Evolutionary conservation across 1,140 invertebrate genomes (phyloP).

Genomic region (Papilio polytes): DNA sequence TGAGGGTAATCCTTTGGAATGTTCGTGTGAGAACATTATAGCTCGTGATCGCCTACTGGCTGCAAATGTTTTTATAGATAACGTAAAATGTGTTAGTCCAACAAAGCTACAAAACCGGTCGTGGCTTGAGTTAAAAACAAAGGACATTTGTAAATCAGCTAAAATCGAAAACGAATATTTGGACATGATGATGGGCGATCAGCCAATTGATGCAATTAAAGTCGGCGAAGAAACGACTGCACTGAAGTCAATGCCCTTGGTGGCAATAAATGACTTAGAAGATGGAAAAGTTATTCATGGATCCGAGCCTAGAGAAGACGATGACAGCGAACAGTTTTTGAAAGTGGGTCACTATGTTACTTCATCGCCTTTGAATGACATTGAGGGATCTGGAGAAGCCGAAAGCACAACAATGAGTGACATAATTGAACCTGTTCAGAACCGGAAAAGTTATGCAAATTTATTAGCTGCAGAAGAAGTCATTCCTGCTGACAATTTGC

Average conservation of each 20-base stretch:
- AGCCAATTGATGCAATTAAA: slow-evolving; percentile 76
- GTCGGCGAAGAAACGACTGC: slow-evolving; percentile 71
- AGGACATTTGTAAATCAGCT: slow-evolving; percentile 81
- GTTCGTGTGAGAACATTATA: slow-evolving; percentile 85
- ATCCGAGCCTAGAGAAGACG: slow-evolving; percentile 64
- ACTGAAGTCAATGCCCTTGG: slow-evolving; percentile 72
- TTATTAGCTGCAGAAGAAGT: slow-evolving; percentile 60
- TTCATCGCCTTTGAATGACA: slow-evolving; percentile 57
- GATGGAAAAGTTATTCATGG: slow-evolving; percentile 72
- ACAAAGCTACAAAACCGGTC: slow-evolving; percentile 78
- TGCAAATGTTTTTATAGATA: slow-evolving; percentile 82
- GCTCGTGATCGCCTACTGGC: slow-evolving; percentile 83
- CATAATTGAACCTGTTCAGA: slow-evolving; percentile 55
- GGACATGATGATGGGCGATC: slow-evolving; percentile 86
- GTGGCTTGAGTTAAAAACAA: slow-evolving; percentile 84
- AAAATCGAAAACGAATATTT: slow-evolving; percentile 66
- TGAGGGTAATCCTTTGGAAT: slow-evolving; percentile 85
- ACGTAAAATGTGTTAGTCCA: slow-evolving; percentile 83
- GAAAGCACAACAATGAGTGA: slow-evolving; percentile 68
- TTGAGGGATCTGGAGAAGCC: slow-evolving; percentile 72
- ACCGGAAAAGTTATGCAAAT: slow-evolving; percentile 54
- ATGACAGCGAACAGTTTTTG: slow-evolving; percentile 75
- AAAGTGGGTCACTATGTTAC: slow-evolving; percentile 63
- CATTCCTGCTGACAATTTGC: slow-evolving; percentile 57
- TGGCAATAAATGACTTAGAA: slow-evolving; percentile 72